Base-by-base conservation (phyloP, 2,113 vertebrate species). In the Poeciliopsis turrubarensis region DNA sequence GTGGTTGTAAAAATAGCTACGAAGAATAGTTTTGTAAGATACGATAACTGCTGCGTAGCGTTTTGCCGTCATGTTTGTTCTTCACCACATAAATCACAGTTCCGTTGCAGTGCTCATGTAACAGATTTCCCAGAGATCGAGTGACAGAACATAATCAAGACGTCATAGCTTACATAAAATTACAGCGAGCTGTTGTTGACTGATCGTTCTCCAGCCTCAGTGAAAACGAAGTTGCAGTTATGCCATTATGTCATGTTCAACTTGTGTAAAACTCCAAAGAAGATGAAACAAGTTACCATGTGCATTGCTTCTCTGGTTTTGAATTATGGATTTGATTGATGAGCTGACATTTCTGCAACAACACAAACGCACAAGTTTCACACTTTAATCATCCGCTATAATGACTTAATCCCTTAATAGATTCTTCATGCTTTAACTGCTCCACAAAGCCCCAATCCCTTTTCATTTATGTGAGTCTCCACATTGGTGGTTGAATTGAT, bases 401-500 rank as follows among this genome's bases (percentile, higher is more conserved):
- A 57, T 57, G 51, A 57, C 17, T 57, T n/a, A 57, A 57, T 57
- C 51, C 51, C 25, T 57, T 57, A 57, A 57, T 57, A 57, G 7
- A 57, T n/a, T 61, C 66, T 60, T 73, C 26, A 31, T 9, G 19
- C 73, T 69, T 67, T 26, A 27, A 66, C 73, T 76, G 51, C 51
- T 57, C 8, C 22, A 57, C 17, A 26, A 44, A 73, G 19, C 19
- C 19, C 10, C 34, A 11, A 14, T 69, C 29, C 14, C 65, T 68
- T 61, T 80, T 73, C 77, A 86, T n/a, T 32, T 85, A 73, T 81
- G 73, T 51, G 9, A 67, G 69, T 75, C 25, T 69, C 60, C 32
- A 64, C 83, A 57, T 80, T 65, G 74, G 79, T 51, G 70, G 66
- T 78, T 80, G 65, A 83, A 88, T 82, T 78, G 31, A 81, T 86